Percentiles rank a stretch among this genome's conserved stretches.
These are phyloP conservation scores for Bilobella aurantiaca DNA, from an alignment of 1,140 invertebrate genomes.

Conservation along the genomic window DNA sequence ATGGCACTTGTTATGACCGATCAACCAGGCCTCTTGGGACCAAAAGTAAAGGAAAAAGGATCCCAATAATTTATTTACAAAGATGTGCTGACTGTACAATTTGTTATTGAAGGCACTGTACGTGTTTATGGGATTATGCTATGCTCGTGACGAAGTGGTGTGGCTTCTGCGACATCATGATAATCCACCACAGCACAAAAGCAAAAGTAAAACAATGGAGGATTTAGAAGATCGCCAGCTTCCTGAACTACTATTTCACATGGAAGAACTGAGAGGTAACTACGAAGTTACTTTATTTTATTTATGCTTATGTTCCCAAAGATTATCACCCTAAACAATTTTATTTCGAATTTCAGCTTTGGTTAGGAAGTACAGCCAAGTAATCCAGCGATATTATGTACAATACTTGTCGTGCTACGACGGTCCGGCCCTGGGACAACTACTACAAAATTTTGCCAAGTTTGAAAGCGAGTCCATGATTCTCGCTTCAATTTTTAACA, in stretches of 20 bases:
- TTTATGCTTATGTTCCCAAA: neutral
- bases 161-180: constrained; percentile 95
- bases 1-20: constrained; percentile 89
- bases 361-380: constrained; percentile 88
- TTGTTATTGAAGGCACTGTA: constrained; percentile 58
- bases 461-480: constrained; percentile 93
- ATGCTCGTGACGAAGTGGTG: constrained; percentile 89
- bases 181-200: constrained; percentile 77
- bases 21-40: constrained; percentile 92
- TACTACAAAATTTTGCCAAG: constrained; percentile 59
- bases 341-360: constrained; percentile 50
- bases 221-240: constrained; percentile 87
- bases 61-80: too few species aligned
- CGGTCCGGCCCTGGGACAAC: constrained; percentile 78
- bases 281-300: too few species aligned
- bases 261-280: constrained; percentile 77
- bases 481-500: constrained; percentile 82
- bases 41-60: constrained; percentile 69
- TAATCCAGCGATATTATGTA: constrained; percentile 95
- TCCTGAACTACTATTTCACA: constrained; percentile 94
- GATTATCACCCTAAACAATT: neutral
- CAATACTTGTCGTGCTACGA: constrained; percentile 94
- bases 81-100: too few species aligned
- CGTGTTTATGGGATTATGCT: constrained; percentile 90
- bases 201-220: constrained; percentile 72